A percentile compares a stretch with the other conserved stretches of the same genome.
Conservation (phyloP, 2,113 vertebrate genomes). For the Galemys pyrenaicus region DNA sequence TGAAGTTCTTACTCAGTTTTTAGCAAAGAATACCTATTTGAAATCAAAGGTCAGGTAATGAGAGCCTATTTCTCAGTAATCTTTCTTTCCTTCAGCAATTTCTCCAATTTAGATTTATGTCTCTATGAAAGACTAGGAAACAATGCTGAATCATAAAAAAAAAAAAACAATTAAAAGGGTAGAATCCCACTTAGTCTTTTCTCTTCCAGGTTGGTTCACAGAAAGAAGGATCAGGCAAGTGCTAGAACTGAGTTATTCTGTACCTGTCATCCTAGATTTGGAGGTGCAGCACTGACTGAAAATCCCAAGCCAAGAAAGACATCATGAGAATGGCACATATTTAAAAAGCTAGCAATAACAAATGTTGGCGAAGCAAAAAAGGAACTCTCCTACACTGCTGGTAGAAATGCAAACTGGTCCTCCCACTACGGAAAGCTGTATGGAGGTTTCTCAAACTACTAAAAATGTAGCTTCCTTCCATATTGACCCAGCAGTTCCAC, state of each 20-base stretch:
- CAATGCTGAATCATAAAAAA: background rate
- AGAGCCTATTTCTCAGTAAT: background rate
- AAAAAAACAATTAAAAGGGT: background rate
- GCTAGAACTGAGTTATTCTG: background rate
- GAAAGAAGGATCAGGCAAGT: background rate
- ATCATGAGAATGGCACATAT: too few species aligned
- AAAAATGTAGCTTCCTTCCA: too few species aligned
- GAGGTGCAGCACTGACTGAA: background rate
- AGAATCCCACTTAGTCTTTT: background rate
- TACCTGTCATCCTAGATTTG: background rate
- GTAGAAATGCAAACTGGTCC: too few species aligned
- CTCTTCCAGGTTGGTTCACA: background rate
- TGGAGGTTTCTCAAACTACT: too few species aligned
- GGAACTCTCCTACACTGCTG: too few species aligned
- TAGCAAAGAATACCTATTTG: background rate
- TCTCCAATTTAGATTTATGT: background rate
- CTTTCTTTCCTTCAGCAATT: background rate
- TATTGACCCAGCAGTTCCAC: too few species aligned
- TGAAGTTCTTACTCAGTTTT: slow-evolving; percentile 4
- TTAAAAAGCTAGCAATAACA: too few species aligned
- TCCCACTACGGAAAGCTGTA: too few species aligned
- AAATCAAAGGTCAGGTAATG: background rate
- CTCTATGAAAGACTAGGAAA: background rate
- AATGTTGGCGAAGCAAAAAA: too few species aligned
- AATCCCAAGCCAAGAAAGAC: background rate